Evolutionary conservation across 2,888 invertebrate species (phyloP), one percentile per base, ranked within the genome.

Genomic region (Megaustenia siamemsis): DNA sequence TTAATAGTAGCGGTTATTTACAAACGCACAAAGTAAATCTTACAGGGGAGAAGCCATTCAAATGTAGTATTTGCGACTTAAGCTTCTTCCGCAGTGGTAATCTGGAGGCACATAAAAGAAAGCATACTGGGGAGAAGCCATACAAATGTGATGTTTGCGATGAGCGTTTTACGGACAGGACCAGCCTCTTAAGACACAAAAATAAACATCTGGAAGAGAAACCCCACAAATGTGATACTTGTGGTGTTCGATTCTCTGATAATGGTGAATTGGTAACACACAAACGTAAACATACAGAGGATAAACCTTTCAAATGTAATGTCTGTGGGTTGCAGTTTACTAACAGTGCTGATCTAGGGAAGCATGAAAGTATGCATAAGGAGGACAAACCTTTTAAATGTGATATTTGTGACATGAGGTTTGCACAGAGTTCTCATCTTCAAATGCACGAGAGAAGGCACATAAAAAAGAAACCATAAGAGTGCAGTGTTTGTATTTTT

Each of bases 31-130:
- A 18, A 15, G 18, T 6, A 28, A 32, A 6, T 18, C 3, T 0
- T 21, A 32, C 73, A 49, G 73, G 73, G 28, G 73, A 73, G 49
- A 73, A 73, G 49, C 73, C 73, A 21, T 45, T 32, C 73, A 73
- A 73, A 8, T 73, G 73, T 32, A 32, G 21, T 35, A 24, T 49
- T 49, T 73, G 73, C 18, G 45, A 32, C n/a, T 32, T 32, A 49
- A 49, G 28, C 18, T 73, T 49, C 43, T 32, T 32, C 35, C 73
- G 49, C 28, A 32, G 40, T 18, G 49, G 32, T 4, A 73, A 49
- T 35, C 35, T 73, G 49, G 49, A 49, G 32, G 32, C 45, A 32
- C 73, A 73, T 49, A 73, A 49, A 49, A 73, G 49, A 18, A 73
- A 32, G 12, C 73, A 73, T n/a, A 49, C 73, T 4, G 73, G 73